Evolutionary conservation across 64 coral and sea anemone genomes (phyloP).

Genomic region (Porites lutea): DNA sequence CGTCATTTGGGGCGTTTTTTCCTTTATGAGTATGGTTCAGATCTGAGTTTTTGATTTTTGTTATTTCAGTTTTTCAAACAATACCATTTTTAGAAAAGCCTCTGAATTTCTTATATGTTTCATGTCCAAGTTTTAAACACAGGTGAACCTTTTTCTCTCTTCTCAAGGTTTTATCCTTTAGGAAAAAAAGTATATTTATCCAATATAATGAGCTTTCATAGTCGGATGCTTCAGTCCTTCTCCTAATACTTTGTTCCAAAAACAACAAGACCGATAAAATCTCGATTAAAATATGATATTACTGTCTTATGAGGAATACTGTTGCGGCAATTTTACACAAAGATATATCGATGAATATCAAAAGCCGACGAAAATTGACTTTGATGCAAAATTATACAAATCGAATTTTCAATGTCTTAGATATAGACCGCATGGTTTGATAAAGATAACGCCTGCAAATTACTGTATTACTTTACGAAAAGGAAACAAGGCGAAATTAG

Average conservation of each 20-base stretch:
- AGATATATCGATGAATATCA: conserved; percentile 39
- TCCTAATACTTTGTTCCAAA: not conserved
- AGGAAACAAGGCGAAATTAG: not conserved
- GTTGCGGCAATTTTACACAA: conserved; percentile 43
- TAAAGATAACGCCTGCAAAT: conserved; percentile 33
- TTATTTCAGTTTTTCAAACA: too few species aligned
- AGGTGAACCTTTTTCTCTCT: not conserved
- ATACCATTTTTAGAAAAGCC: too few species aligned
- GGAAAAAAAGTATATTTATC: not conserved
- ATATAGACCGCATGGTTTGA: not conserved
- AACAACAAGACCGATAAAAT: conserved; percentile 47
- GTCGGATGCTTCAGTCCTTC: conserved; percentile 21
- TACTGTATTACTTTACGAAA: not conserved
- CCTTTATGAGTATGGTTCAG: too few species aligned
- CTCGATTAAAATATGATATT: conserved; percentile 26
- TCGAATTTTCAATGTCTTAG: conserved; percentile 24
- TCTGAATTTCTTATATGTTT: too few species aligned
- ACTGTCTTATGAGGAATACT: conserved; percentile 11
- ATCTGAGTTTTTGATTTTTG: too few species aligned
- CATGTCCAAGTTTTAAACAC: too few species aligned
- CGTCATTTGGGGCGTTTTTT: not conserved
- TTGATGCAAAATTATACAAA: conserved; percentile 52
- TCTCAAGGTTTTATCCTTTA: not conserved
- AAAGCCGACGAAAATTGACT: conserved; percentile 39
- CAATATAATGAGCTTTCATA: conserved; percentile 35